Evolutionary conservation across 2,797 vertebrate species (phyloP).

Genomic region (Poecilia wingei): DNA sequence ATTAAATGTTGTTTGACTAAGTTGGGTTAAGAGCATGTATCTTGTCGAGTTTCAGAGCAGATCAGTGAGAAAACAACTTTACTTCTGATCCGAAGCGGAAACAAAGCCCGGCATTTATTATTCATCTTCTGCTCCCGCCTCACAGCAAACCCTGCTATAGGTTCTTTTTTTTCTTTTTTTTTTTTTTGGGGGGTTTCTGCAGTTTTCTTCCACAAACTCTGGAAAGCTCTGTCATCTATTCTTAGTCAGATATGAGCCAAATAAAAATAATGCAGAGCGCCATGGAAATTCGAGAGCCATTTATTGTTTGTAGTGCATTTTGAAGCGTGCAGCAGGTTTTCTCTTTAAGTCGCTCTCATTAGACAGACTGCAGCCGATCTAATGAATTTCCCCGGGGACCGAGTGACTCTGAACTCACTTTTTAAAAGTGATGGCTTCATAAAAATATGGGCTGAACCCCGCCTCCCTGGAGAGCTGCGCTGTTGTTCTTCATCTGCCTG

Average conservation of each 20-base stretch:
- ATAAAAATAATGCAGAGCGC: constrained; percentile 15
- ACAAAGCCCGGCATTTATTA: constrained; percentile 33
- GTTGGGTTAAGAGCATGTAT: neutral
- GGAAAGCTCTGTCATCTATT: constrained; percentile 30
- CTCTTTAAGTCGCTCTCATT: constrained; percentile 31
- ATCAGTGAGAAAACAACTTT: constrained; percentile 7
- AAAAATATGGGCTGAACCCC: constrained; percentile 40
- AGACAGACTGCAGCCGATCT: constrained; percentile 37
- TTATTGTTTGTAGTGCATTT: neutral
- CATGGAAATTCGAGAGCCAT: constrained; percentile 39
- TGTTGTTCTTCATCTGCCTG: constrained; percentile 42
- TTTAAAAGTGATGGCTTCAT: constrained; percentile 45
- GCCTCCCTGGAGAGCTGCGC: constrained; percentile 33
- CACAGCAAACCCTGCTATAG: constrained; percentile 15
- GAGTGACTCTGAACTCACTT: constrained; percentile 38
- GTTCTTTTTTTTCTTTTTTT: neutral
- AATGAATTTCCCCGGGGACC: constrained; percentile 45
- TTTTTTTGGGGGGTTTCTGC: neutral
- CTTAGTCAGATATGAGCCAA: constrained; percentile 35
- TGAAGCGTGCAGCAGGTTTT: constrained; percentile 14
- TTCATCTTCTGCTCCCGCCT: constrained; percentile 23
- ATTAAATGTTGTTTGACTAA: neutral
- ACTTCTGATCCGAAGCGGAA: constrained; percentile 1
- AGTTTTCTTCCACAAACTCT: constrained; percentile 16
- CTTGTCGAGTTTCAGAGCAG: neutral